Evolutionary conservation across 2,113 vertebrate genomes (phyloP), one percentile per base, ranked within the genome.

Genomic region (Sterna hirundo): DNA sequence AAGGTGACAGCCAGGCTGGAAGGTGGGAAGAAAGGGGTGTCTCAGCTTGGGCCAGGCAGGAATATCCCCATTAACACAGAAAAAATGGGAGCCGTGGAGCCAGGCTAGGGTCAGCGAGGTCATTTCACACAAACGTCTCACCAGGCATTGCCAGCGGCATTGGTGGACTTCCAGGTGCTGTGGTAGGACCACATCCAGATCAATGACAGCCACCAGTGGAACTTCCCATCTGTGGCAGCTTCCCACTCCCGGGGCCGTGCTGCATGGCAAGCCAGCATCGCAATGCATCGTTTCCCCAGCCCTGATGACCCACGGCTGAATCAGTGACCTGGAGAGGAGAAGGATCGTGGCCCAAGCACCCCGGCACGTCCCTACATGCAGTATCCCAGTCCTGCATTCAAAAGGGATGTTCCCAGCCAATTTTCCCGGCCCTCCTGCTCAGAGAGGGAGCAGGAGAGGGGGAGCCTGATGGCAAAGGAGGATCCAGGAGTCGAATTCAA

Each of bases 281-380:
- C 38, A n/a, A 1, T 11, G 18, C 47, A 52, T 52, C 47, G 10
- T 25, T 54, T 90, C 34, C 54, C 47, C 71, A 82, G 58, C 42
- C 32, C 68, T 30, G 44, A 16, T 22, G 20, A 75, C 17, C 87
- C 68, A n/a, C 1, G 3, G 52, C 47, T 44, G 40, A 68, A 81
- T 74, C 91, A 81, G 65, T 27, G 52, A 46, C 52, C 47, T 6
- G 20, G 36, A 16, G 12, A 85, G 74, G 12, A 85, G 74, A n/a
- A 86, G 21, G 47, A 46, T 30, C 13, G 1, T 23, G 15, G n/a
- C 38, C 68, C 0, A 0, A 78, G 21, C 4, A 1, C 22, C 29
- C 42, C 25, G 16, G 7, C 13, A 0, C 10, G 6, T 40, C 47
- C 32, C 26, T n/a, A 1, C 9, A 2, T 8, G 11, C 21, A 5